Conservation (phyloP, 2,797 vertebrate genomes). For the Vipera ursinii region DNA sequence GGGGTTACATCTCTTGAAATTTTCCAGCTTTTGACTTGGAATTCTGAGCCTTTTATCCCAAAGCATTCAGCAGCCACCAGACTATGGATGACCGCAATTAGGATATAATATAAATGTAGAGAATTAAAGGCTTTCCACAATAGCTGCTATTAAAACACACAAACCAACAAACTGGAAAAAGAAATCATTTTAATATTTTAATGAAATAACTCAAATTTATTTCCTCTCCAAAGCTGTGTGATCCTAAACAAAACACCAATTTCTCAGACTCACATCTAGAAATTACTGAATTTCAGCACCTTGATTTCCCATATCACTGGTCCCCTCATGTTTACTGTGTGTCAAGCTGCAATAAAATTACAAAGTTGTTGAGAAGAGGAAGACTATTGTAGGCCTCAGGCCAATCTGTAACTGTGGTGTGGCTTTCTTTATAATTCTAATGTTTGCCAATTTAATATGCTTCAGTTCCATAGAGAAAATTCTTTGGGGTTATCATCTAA, state of each 20-base stretch:
- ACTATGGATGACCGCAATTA: not conserved
- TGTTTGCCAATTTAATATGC: slow-evolving; percentile 56
- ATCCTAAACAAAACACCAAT: slow-evolving; percentile 38
- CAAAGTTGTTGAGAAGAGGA: slow-evolving; percentile 54
- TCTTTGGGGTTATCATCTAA: slow-evolving; percentile 62
- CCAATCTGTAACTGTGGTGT: slow-evolving; percentile 34
- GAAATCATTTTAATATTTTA: slow-evolving; percentile 42
- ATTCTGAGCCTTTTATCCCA: not conserved
- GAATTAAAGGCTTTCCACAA: not conserved
- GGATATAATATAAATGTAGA: not conserved
- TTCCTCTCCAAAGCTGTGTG: slow-evolving; percentile 44
- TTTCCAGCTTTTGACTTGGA: not conserved
- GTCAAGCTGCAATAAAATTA: slow-evolving; percentile 61
- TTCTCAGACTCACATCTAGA: slow-evolving; percentile 69
- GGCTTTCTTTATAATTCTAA: slow-evolving; percentile 57
- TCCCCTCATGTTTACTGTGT: slow-evolving; percentile 66
- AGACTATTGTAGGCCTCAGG: slow-evolving; percentile 57
- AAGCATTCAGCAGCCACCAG: not conserved
- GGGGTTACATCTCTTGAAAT: not conserved
- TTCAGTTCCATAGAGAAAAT: slow-evolving; percentile 61
- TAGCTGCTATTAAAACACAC: slow-evolving; percentile 15
- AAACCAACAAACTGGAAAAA: not conserved
- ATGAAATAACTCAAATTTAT: not conserved
- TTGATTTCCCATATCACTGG: slow-evolving; percentile 65
- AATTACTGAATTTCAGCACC: slow-evolving; percentile 64